phyloP scores from a whole-genome alignment of 2,113 vertebrate species.

The Ptilorrhoa leucosticta region DNA sequence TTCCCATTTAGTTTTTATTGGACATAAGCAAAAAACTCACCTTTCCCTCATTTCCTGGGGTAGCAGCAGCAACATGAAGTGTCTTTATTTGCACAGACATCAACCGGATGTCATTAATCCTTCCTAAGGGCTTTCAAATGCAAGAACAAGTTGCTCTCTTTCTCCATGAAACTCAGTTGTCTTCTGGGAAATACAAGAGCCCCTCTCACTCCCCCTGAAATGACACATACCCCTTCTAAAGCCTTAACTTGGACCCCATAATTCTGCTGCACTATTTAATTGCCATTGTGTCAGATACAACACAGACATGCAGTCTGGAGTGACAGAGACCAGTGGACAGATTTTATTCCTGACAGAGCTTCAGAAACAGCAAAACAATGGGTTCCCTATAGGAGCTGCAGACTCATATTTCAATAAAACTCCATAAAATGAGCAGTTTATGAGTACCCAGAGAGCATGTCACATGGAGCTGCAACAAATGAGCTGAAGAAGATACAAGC shows the following conservation, averaged over 20 bases:
- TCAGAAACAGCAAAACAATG: not conserved
- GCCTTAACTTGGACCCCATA: not conserved
- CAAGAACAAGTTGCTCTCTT: not conserved
- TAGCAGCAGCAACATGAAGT: not conserved
- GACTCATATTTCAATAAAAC: not conserved
- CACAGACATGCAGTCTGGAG: fast-evolving
- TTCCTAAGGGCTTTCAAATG: not conserved
- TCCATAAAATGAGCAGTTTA: not conserved
- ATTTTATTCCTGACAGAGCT: not conserved
- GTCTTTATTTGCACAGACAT: not conserved
- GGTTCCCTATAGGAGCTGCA: not conserved
- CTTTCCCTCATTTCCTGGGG: not conserved
- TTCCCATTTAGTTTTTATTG: not conserved
- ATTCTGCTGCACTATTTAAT: not conserved
- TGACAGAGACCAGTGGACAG: not conserved
- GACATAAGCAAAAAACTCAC: not conserved
- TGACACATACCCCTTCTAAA: not conserved
- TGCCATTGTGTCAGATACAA: not conserved
- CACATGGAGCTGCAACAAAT: not conserved
- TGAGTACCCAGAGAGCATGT: not conserved
- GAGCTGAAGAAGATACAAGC: not conserved
- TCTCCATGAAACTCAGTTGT: not conserved
- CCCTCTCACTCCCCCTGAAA: not conserved
- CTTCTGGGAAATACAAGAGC: not conserved
- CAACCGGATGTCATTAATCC: not conserved